Conservation (phyloP, 1,140 invertebrate genomes). For the Trinorchestia longiramus region DNA sequence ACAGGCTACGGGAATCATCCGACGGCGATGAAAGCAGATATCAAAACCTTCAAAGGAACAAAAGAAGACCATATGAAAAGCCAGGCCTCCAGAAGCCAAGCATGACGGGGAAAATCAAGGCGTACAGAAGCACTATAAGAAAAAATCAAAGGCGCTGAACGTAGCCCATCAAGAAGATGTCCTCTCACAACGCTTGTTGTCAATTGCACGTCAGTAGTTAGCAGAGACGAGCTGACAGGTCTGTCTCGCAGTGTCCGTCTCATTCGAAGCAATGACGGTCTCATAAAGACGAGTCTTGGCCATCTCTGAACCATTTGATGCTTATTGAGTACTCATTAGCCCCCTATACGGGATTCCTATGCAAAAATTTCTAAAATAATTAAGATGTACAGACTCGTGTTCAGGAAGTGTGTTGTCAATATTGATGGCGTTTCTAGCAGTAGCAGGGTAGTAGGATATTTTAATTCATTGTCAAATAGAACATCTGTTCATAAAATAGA, state of each 20-base stretch:
- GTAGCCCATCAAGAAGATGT: background rate
- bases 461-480: background rate
- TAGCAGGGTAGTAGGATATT: background rate
- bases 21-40: background rate
- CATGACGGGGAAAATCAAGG: background rate
- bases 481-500: background rate
- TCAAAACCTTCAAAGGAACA: background rate
- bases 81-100: background rate
- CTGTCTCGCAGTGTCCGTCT: background rate
- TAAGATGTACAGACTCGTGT: background rate
- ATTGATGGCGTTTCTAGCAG: background rate
- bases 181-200: background rate
- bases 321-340: background rate
- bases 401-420: background rate
- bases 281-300: background rate
- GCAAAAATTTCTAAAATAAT: background rate
- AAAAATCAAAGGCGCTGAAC: conserved; percentile 15
- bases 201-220: background rate
- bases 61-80: background rate
- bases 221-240: background rate
- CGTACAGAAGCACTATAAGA: background rate
- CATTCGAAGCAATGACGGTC: background rate
- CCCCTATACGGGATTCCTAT: background rate
- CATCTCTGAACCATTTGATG: background rate
- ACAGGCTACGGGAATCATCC: background rate